Evolutionary conservation across 1,140 invertebrate species (phyloP).

Genomic region (Berghia stephanieae): DNA sequence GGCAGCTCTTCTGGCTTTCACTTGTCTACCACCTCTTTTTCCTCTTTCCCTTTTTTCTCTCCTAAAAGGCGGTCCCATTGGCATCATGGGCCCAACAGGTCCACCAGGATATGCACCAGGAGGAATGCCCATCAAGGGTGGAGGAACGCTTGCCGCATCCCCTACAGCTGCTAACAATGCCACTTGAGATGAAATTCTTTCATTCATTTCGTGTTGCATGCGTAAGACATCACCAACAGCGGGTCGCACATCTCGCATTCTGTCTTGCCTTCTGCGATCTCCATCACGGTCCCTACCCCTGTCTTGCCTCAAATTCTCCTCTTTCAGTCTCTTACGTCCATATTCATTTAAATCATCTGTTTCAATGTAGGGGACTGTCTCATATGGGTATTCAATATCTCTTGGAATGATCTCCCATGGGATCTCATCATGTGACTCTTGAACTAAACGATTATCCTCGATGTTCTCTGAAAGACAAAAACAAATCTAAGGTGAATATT

Average conservation of each 20-base stretch:
- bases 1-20: not conserved
- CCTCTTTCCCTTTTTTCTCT: not conserved
- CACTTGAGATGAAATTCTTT: not conserved
- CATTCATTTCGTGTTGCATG: constrained; percentile 8
- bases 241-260: not conserved
- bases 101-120: not conserved
- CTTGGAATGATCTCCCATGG: constrained; percentile 13
- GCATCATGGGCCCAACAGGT: not conserved
- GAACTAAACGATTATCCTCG: not conserved
- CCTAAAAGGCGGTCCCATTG: not conserved
- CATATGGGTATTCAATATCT: constrained; percentile 17
- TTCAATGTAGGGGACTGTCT: constrained; percentile 15
- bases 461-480: not conserved
- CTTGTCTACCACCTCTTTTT: not conserved
- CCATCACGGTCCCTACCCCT: constrained; percentile 15
- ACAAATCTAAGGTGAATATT: too few species aligned
- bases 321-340: not conserved
- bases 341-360: constrained; percentile 17
- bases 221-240: not conserved
- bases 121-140: too few species aligned
- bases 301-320: not conserved
- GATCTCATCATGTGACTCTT: not conserved
- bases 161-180: not conserved
- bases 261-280: not conserved
- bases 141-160: too few species aligned